Percentiles rank a stretch among this genome's conserved stretches.
phyloP scores from a whole-genome alignment of 2,113 vertebrate genomes.

The Calidris pygmaea region DNA sequence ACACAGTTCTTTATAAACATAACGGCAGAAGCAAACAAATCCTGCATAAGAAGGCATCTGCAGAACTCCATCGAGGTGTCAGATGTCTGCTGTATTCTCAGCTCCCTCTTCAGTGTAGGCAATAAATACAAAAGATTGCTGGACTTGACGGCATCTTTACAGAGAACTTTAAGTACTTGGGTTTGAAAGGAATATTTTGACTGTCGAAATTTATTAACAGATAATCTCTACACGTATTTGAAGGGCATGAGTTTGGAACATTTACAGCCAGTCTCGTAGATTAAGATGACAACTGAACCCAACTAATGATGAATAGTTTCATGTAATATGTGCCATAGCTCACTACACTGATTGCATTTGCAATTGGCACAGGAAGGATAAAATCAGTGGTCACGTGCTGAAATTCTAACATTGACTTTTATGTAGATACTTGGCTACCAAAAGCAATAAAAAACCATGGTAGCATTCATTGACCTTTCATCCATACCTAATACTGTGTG shows the following conservation, averaged over 20 bases:
- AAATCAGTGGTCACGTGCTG: background rate
- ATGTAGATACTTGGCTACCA: background rate
- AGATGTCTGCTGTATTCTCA: background rate
- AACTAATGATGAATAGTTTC: background rate
- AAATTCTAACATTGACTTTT: background rate
- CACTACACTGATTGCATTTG: background rate
- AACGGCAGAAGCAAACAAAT: background rate
- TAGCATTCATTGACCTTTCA: conserved; percentile 17
- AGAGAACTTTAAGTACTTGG: background rate
- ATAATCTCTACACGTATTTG: background rate
- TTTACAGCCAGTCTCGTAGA: background rate
- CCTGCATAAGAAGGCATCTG: background rate
- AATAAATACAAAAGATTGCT: conserved; percentile 39
- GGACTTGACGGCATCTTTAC: background rate
- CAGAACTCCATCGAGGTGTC: background rate
- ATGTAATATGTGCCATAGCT: background rate
- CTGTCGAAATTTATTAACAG: conserved; percentile 9
- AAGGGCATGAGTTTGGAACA: background rate
- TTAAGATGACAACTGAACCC: background rate
- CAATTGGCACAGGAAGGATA: background rate
- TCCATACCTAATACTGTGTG: background rate
- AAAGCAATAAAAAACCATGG: background rate
- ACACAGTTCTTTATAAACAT: background rate
- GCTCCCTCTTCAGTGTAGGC: background rate
- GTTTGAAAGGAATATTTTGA: conserved; percentile 5